Percentiles rank a stretch among this genome's conserved stretches.
phyloP scores from a whole-genome alignment of 2,113 vertebrate species.

The Saguinus imperator region DNA sequence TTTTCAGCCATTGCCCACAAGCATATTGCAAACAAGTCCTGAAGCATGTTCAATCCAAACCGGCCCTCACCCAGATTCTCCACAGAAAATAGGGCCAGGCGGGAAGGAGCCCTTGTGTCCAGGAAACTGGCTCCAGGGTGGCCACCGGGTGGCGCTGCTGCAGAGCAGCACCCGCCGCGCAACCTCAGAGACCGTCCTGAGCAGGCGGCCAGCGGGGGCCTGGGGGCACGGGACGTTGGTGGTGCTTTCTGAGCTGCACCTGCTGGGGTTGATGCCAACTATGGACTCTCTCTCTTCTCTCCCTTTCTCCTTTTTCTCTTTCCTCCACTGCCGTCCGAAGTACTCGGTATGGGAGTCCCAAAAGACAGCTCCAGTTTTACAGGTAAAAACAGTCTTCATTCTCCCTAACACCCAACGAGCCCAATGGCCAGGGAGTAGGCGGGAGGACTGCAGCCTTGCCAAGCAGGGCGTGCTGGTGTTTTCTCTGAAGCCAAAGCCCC shows the following conservation, averaged over 20 bases:
- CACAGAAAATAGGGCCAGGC: neutral
- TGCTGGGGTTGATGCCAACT: slow-evolving; percentile 69
- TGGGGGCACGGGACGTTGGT: neutral
- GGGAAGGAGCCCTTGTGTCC: accelerated
- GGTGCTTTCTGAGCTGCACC: neutral
- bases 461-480: neutral
- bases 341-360: slow-evolving; percentile 98
- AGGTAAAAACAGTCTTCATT: slow-evolving; percentile 88
- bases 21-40: neutral
- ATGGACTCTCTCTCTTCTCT: slow-evolving; percentile 83
- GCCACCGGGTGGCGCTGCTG: slow-evolving; percentile 75
- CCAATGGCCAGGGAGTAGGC: neutral
- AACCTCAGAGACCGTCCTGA: neutral
- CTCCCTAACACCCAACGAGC: neutral
- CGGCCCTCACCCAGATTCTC: neutral
- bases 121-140: accelerated
- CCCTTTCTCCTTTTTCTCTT: slow-evolving; percentile 36
- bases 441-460: neutral
- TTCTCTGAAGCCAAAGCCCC: neutral
- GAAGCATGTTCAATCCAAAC: neutral
- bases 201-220: neutral
- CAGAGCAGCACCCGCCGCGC: neutral
- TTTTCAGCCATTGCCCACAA: neutral
- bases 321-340: slow-evolving; percentile 89
- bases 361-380: slow-evolving; percentile 99